A percentile compares a stretch with the other conserved stretches of the same genome.
Evolutionary conservation across 2,797 vertebrate species (phyloP).

Genomic region (Nasua narica): DNA sequence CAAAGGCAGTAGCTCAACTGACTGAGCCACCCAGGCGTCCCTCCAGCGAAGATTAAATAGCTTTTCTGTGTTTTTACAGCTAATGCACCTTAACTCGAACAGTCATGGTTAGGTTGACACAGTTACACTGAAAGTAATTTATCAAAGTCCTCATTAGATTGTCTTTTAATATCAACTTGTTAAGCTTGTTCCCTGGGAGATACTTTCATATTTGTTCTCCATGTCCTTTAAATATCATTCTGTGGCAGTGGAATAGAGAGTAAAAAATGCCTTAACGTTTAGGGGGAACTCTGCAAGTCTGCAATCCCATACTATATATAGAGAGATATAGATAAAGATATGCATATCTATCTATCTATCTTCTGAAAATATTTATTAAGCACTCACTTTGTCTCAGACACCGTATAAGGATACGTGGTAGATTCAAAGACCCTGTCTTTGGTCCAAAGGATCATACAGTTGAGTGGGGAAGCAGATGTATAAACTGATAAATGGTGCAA

Average conservation of each 20-base stretch:
- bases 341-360: no score
- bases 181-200: conserved; percentile 11
- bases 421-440: neutral
- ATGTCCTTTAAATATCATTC: conserved; percentile 32
- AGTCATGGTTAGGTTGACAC: conserved; percentile 33
- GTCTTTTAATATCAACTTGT: conserved; percentile 43
- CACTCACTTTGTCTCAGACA: conserved; percentile 11
- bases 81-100: neutral
- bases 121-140: neutral
- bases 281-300: neutral
- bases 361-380: conserved; percentile 30
- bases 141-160: conserved; percentile 39
- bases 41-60: neutral
- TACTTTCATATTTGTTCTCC: conserved; percentile 28
- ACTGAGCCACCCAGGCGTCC: no score
- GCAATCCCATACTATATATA: neutral
- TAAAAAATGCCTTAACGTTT: neutral
- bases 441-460: neutral
- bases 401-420: neutral
- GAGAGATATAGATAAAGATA: no score
- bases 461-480: conserved; percentile 18
- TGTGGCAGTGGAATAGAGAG: neutral
- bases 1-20: no score
- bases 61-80: conserved; percentile 20
- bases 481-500: conserved; percentile 17